phyloP scores from a whole-genome alignment of 2,888 invertebrate genomes.

The Mechanitis messenoides region DNA sequence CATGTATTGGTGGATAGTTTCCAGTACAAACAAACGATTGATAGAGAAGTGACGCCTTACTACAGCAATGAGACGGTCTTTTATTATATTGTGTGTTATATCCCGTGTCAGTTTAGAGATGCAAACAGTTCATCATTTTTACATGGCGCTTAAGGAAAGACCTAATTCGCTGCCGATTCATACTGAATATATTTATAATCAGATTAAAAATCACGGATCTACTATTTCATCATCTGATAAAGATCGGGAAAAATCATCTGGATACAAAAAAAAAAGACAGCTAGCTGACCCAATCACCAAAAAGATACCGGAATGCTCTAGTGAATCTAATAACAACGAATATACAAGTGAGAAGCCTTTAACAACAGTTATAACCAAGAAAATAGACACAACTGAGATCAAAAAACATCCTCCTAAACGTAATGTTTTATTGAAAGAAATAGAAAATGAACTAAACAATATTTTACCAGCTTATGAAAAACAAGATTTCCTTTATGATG shows the following conservation, averaged over 20 bases:
- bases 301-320: background rate
- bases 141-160: constrained; percentile 40
- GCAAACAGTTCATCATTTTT: constrained; percentile 40
- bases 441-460: constrained; percentile 24
- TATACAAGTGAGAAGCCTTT: background rate
- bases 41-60: constrained; percentile 41
- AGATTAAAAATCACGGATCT: constrained; percentile 37
- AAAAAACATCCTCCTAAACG: constrained; percentile 1
- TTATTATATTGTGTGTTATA: constrained; percentile 45
- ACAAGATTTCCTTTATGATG: constrained; percentile 45
- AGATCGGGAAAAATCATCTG: background rate
- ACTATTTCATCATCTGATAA: constrained; percentile 30
- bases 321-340: background rate
- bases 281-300: background rate
- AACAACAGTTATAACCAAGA: background rate
- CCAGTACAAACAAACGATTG: constrained; percentile 44
- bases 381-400: background rate
- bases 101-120: constrained; percentile 39
- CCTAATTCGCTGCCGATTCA: constrained; percentile 38
- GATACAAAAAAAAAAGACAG: background rate
- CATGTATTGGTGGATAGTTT: constrained; percentile 46
- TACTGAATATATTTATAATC: constrained; percentile 42
- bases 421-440: constrained; percentile 8
- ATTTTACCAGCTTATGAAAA: constrained; percentile 32
- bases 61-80: constrained; percentile 41